Evolutionary conservation across 2,888 invertebrate species (phyloP).

Genomic region (Orthonevra nobilis): DNA sequence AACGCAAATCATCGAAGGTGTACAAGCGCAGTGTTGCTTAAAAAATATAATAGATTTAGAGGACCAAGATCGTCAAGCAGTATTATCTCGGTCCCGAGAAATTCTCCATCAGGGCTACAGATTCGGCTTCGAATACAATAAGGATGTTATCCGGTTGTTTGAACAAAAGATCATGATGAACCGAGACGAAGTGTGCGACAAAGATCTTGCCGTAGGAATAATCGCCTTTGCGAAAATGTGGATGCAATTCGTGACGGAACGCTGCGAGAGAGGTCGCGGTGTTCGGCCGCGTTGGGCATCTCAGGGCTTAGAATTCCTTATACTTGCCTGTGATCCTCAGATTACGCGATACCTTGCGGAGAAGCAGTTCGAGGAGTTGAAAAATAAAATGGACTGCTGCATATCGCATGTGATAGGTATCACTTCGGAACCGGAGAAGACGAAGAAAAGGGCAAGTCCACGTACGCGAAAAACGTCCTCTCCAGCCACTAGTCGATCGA

Average conservation of each 20-base stretch:
- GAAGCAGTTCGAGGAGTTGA: constrained; percentile 89
- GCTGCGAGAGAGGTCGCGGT: constrained; percentile 91
- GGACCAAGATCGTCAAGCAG: constrained; percentile 82
- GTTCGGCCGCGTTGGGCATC: constrained; percentile 92
- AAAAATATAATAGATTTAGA: constrained; percentile 76
- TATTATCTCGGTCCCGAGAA: constrained; percentile 86
- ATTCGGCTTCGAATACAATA: constrained; percentile 90
- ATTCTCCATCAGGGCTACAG: constrained; percentile 93
- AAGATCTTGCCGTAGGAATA: constrained; percentile 82
- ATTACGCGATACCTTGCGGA: constrained; percentile 89
- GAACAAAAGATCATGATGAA: constrained; percentile 79
- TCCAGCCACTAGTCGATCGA: constrained; percentile 78
- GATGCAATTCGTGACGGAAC: constrained; percentile 93
- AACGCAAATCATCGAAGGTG: constrained; percentile 77
- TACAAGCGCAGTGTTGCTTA: constrained; percentile 77
- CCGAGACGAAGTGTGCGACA: constrained; percentile 77
- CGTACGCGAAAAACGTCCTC: constrained; percentile 79
- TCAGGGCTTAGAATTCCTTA: constrained; percentile 93
- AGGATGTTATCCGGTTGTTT: constrained; percentile 82
- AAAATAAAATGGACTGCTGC: constrained; percentile 90
- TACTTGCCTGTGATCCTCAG: constrained; percentile 91
- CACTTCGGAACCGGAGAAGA: constrained; percentile 80
- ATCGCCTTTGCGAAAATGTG: constrained; percentile 89
- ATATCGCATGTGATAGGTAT: constrained; percentile 92
- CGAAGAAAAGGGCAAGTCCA: constrained; percentile 79